Evolutionary conservation across 2,113 vertebrate genomes (phyloP).

Genomic region (Syngnathus typhle): DNA sequence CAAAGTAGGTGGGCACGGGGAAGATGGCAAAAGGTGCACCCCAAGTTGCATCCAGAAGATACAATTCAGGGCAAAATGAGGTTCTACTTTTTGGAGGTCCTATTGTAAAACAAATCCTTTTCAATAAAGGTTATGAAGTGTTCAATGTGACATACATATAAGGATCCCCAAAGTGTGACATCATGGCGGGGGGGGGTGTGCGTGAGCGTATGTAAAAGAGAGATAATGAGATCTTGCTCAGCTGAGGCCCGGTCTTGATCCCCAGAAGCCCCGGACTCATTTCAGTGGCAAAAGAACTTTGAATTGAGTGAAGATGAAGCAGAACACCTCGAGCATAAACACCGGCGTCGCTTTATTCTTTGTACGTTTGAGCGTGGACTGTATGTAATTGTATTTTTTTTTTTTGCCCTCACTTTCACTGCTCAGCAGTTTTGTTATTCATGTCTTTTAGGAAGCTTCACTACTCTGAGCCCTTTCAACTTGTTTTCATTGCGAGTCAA

Average conservation of each 20-base stretch:
- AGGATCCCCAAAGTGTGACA: slow-evolving; percentile 36
- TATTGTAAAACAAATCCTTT: slow-evolving; percentile 9
- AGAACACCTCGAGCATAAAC: slow-evolving; percentile 53
- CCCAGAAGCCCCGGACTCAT: slow-evolving; percentile 71
- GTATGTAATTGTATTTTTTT: background rate
- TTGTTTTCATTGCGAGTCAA: background rate
- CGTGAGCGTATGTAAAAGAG: slow-evolving; percentile 42
- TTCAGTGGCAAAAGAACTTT: slow-evolving; percentile 56
- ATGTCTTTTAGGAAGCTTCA: background rate
- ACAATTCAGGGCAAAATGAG: background rate
- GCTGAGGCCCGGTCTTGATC: slow-evolving; percentile 65
- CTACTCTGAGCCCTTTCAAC: background rate
- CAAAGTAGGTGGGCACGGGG: slow-evolving; percentile 61
- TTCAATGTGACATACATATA: slow-evolving; percentile 50
- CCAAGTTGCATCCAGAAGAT: slow-evolving; percentile 9
- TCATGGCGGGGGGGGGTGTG: slow-evolving; percentile 14
- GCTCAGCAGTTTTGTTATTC: background rate
- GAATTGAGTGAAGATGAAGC: slow-evolving; percentile 39
- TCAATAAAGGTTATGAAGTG: slow-evolving; percentile 30
- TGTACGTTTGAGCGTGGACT: background rate
- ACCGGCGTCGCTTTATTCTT: slow-evolving; percentile 9
- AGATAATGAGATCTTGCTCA: slow-evolving; percentile 69
- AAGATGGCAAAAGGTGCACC: slow-evolving; percentile 23
- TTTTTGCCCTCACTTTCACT: background rate
- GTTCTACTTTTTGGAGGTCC: slow-evolving; percentile 7